Evolutionary conservation across 2,113 vertebrate genomes (phyloP).

Genomic region (Macaca mulatta): DNA sequence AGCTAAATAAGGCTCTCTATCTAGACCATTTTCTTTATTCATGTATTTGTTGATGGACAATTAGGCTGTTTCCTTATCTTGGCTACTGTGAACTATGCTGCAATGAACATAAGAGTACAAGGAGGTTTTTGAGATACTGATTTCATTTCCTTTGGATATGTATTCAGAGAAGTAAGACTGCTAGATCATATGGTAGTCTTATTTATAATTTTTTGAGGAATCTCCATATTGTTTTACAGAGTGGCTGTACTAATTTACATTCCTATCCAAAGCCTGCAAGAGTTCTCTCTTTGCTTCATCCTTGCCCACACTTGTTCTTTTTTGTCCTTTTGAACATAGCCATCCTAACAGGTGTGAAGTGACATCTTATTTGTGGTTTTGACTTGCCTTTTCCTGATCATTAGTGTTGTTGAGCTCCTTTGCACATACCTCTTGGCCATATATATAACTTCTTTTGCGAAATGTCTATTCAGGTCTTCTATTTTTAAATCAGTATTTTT

Average conservation of each 20-base stretch:
- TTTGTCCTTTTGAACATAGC: background rate
- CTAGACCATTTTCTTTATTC: background rate
- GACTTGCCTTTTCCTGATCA: background rate
- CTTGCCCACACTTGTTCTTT: background rate
- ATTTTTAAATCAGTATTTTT: background rate
- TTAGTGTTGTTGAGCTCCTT: background rate
- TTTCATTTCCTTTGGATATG: background rate
- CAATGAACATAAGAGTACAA: background rate
- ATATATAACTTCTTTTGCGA: background rate
- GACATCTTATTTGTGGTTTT: background rate
- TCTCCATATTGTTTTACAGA: background rate
- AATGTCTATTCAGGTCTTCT: background rate
- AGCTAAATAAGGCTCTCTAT: background rate
- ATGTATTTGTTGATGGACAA: background rate
- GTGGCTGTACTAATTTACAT: background rate
- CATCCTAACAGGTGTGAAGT: background rate
- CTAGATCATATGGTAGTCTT: background rate
- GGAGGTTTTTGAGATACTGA: background rate
- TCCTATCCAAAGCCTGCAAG: background rate
- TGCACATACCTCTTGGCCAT: background rate
- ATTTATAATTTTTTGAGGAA: background rate
- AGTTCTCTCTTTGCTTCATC: background rate
- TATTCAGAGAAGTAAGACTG: background rate
- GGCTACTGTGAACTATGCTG: background rate
- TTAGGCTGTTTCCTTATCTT: background rate